Percentiles rank a stretch among this genome's conserved stretches.
Evolutionary conservation across 2,113 vertebrate species (phyloP).

Genomic region (Corythaixoides concolor): DNA sequence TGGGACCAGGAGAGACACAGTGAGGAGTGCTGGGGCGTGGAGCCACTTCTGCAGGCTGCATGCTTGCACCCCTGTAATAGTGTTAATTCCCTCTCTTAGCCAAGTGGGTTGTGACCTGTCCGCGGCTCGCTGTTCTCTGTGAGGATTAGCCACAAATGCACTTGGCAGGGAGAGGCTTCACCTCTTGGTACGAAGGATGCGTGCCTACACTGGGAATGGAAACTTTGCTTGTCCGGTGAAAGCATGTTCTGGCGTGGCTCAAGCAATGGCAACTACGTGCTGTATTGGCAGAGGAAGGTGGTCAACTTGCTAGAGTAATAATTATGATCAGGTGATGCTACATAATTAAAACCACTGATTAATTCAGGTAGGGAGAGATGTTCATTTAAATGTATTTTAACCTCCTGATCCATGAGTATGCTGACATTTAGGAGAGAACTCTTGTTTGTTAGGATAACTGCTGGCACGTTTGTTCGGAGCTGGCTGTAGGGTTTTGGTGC

Average conservation of each 20-base stretch:
- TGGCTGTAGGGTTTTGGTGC: background rate
- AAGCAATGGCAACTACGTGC: background rate
- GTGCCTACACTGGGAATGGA: fast-evolving
- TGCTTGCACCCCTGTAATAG: fast-evolving
- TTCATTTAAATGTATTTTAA: background rate
- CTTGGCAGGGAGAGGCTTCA: fast-evolving
- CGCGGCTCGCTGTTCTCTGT: fast-evolving
- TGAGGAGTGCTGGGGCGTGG: background rate
- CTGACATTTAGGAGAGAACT: background rate
- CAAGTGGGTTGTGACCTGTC: background rate
- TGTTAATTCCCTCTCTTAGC: background rate
- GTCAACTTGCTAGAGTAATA: background rate
- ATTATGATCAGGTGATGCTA: background rate
- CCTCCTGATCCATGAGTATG: background rate
- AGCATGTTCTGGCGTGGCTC: background rate
- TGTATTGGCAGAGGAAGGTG: background rate
- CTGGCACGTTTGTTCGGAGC: background rate
- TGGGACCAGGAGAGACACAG: background rate
- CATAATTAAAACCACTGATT: background rate
- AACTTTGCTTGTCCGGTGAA: background rate
- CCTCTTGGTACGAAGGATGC: background rate
- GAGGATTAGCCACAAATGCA: background rate
- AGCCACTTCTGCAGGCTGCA: background rate
- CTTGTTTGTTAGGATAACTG: background rate
- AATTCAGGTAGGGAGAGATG: background rate